Base-by-base conservation (phyloP, 2,797 vertebrate species). In the Manis pentadactyla region DNA sequence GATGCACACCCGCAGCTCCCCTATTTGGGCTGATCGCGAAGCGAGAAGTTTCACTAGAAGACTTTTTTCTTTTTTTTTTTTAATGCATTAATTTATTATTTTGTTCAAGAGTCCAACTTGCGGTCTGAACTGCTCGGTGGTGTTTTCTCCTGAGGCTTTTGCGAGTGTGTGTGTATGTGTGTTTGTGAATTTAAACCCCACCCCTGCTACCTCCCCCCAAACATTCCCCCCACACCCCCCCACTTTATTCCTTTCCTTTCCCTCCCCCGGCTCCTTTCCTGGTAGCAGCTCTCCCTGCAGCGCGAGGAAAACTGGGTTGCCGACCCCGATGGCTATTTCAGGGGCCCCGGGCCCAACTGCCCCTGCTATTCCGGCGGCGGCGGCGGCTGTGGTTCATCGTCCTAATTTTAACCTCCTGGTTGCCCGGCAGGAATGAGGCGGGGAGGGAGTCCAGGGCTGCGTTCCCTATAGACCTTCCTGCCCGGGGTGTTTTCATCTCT, bases 401-500 rank as follows among this genome's bases (percentile, higher is more conserved):
- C 87, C 63, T 95, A 73, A 66, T 96, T 96, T 96, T 97, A 96
- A 96, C 90, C 82, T 95, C 73, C 92, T 2, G 71, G 69, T 69
- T 17, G 64, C 87, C 57, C 75, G 2, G 34, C 92, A 10, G 68
- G 94, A 92, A 55, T 57, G 51, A 75, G 78, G 46, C 46, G 46
- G 46, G 64, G 64, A 78, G 42, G 17, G 64, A 49, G 64, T 18
- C 25, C 59, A 23, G 78, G 34, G 59, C 75, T 25, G 34, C 23
- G 19, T 31, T 18, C 37, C 51, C 2, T 0, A 0, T 18, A 34
- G 75, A 74, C 59, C 34, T 37, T 46, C 64, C 27, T 23, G 66
- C 86, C 49, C 57, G 57, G 94, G 53, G 3, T 31, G 34, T 39
- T 73, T 75, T 42, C 37, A 17, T 29, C 8, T 25, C 6, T 11